These are phyloP conservation scores for Rhabdophis nuchalis DNA, from an alignment of 2,797 vertebrate species.

Conservation along the genomic window DNA sequence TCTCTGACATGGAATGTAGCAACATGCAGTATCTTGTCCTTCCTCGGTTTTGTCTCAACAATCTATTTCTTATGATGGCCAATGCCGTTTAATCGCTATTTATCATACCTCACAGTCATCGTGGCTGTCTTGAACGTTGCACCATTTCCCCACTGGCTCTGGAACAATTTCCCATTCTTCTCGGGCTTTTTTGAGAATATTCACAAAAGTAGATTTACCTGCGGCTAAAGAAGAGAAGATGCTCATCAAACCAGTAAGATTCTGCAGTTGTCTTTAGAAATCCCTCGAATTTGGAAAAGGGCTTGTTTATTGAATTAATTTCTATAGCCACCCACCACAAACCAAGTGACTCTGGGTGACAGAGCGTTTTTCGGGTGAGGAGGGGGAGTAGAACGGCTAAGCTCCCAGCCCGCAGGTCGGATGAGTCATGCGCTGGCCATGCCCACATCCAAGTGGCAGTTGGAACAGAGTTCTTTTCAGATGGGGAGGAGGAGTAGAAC, in stretches of 20 bases:
- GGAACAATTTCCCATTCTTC: constrained; percentile 90
- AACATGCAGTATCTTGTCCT: not conserved
- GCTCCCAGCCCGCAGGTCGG: no score
- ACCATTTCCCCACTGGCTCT: constrained; percentile 92
- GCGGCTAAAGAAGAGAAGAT: constrained; percentile 69
- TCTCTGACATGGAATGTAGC: not conserved
- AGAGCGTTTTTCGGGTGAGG: no score
- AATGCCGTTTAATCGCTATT: not conserved
- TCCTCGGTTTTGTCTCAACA: not conserved
- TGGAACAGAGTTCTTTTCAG: no score
- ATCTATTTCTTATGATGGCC: not conserved
- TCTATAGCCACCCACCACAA: no score
- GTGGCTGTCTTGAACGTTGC: constrained; percentile 81
- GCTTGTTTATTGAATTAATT: not conserved
- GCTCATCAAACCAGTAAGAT: accelerated
- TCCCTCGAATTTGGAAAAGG: not conserved
- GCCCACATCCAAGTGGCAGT: no score
- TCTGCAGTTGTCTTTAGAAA: not conserved
- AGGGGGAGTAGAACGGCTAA: no score
- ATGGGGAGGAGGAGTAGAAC: no score
- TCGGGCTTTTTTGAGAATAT: constrained; percentile 76
- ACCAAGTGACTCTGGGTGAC: no score
- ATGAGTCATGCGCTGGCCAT: no score
- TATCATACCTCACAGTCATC: constrained; percentile 81
- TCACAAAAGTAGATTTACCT: constrained; percentile 90